Percentiles rank a stretch among this genome's conserved stretches.
These are phyloP conservation scores for Melanostoma scalare DNA, from an alignment of 2,888 invertebrate species.

Conservation along the genomic window DNA sequence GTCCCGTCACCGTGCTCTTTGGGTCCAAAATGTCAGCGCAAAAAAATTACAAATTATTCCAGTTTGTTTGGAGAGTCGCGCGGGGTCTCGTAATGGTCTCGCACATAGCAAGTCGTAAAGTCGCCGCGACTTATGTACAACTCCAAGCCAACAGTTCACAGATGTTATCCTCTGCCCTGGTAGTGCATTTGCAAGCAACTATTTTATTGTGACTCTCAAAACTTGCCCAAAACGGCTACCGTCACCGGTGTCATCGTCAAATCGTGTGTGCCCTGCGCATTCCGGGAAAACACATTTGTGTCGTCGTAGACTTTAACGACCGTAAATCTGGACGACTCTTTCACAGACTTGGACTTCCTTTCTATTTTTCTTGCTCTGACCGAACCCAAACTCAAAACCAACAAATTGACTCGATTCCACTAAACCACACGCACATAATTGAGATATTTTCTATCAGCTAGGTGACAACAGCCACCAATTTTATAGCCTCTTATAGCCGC, in stretches of 20 bases:
- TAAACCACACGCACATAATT: constrained; percentile 34
- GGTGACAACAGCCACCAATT: constrained; percentile 46
- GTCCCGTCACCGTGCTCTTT: constrained; percentile 47
- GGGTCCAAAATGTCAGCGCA: constrained; percentile 69
- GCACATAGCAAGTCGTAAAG: constrained; percentile 69
- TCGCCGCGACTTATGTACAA: constrained; percentile 52
- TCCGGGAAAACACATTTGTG: constrained; percentile 68
- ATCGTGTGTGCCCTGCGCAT: constrained; percentile 62
- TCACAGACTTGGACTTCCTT: constrained; percentile 4
- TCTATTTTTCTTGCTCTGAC: too few relatives aligned
- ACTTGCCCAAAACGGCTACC: constrained; percentile 66
- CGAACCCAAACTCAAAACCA: too few relatives aligned
- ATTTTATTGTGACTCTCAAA: constrained; percentile 64
- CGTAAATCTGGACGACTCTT: constrained; percentile 36
- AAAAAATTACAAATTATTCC: constrained; percentile 61
- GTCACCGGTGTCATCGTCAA: constrained; percentile 19
- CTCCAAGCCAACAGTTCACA: constrained; percentile 20
- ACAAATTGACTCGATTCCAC: too few relatives aligned
- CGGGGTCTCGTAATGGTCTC: constrained; percentile 59
- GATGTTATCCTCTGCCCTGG: constrained; percentile 57
- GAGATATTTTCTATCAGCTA: constrained; percentile 67
- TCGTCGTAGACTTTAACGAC: constrained; percentile 47
- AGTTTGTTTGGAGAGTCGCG: constrained; percentile 54
- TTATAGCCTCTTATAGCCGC: constrained; percentile 34
- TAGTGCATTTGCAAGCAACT: constrained; percentile 53